A percentile compares a stretch with the other conserved stretches of the same genome.
phyloP scores from a whole-genome alignment of 2,113 vertebrate genomes.

The Zeus faber region DNA sequence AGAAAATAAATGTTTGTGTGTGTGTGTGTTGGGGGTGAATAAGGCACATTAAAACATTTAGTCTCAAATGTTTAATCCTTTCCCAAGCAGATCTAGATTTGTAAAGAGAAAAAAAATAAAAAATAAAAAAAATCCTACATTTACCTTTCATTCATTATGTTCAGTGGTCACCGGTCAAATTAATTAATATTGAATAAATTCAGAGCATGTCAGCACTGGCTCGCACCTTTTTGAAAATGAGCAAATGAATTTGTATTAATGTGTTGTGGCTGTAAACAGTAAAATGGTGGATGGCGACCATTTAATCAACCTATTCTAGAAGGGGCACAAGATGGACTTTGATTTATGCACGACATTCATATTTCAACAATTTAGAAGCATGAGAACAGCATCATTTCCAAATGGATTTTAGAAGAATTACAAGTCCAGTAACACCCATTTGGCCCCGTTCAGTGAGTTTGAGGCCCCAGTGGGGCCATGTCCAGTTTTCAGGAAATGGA shows the following conservation, averaged over 20 bases:
- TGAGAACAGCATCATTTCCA: constrained; percentile 25
- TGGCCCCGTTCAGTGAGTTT: constrained; percentile 34
- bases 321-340: constrained; percentile 16
- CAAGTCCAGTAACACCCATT: constrained; percentile 27
- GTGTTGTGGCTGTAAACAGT: not conserved
- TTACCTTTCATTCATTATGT: too few species aligned
- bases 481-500: constrained; percentile 64
- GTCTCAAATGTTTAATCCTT: not conserved
- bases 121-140: too few species aligned
- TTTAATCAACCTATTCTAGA: constrained; percentile 21
- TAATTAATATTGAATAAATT: not conserved
- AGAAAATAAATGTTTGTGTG: not conserved
- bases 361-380: constrained; percentile 35
- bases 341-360: constrained; percentile 26
- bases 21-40: constrained; percentile 8
- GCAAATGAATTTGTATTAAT: not conserved
- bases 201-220: too few species aligned
- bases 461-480: constrained; percentile 28
- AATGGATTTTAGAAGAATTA: constrained; percentile 37
- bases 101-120: not conserved
- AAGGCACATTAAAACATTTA: constrained; percentile 26
- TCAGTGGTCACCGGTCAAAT: constrained; percentile 6
- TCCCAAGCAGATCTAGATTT: too few species aligned
- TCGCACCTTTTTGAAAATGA: not conserved
- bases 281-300: constrained; percentile 19